Conservation (phyloP, 1,140 invertebrate species). For the Tetramorium parvispinum region DNA sequence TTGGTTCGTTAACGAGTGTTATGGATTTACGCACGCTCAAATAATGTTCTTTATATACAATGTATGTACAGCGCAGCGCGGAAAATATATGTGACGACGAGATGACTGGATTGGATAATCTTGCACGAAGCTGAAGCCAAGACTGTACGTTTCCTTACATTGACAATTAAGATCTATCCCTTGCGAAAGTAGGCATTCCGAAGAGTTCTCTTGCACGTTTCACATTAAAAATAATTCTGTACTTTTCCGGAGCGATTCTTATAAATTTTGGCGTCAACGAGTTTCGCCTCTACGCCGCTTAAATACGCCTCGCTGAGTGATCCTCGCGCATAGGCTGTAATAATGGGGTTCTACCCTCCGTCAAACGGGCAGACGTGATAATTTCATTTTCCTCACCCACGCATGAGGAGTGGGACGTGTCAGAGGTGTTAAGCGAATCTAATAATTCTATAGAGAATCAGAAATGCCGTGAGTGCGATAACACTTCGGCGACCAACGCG, state of each 20-base stretch:
- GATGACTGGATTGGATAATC: conserved; percentile 3
- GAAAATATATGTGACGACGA: neutral
- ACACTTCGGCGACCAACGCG: conserved; percentile 2
- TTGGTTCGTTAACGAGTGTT: conserved; percentile 43
- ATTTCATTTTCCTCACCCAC: conserved; percentile 60
- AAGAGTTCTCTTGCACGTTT: neutral
- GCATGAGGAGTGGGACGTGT: conserved; percentile 50
- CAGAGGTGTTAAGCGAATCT: conserved; percentile 51
- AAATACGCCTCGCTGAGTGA: conserved; percentile 24
- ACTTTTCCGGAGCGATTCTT: neutral
- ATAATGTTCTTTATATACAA: conserved; percentile 3
- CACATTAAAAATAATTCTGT: neutral
- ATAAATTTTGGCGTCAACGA: conserved; percentile 18
- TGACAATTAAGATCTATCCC: neutral
- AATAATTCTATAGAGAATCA: conserved; percentile 51
- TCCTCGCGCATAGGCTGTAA: conserved; percentile 22
- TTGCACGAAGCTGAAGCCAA: neutral
- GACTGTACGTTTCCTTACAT: neutral
- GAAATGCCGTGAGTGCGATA: conserved; percentile 36
- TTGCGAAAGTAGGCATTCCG: neutral
- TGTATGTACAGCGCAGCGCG: neutral
- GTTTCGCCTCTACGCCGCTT: neutral
- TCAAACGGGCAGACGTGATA: conserved; percentile 51
- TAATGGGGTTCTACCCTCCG: conserved; percentile 49
- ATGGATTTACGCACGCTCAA: conserved; percentile 47